Base-by-base conservation (phyloP, 92 coral and sea anemone species). In the Parazoanthus swiftii region DNA sequence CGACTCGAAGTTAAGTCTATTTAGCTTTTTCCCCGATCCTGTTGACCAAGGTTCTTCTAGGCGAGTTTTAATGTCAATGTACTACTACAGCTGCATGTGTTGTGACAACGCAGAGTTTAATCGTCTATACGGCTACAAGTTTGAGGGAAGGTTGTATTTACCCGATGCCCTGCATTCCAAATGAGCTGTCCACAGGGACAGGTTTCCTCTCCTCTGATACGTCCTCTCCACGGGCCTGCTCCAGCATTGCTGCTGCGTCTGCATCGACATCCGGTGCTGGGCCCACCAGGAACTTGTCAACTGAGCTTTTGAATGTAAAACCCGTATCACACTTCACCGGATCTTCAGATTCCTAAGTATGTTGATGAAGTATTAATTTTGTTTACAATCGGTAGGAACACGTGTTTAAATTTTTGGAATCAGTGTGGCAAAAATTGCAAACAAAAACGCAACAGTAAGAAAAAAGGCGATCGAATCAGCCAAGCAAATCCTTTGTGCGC, bases 231-330 rank as follows among this genome's bases (percentile, higher is more conserved):
- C 80, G 82, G n/a, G 91, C 98, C 91, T 93, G 92, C 58, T 93
- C 90, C 79, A 95, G 79, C 92, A 91, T 90, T 37, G 94, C 95
- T 65, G 86, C 96, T 15, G 98, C 87, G 54, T 95, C 98, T n/a
- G 89, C 93, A 15, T 76, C 91, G 8, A 91, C 86, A 76, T 93
- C 93, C 35, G 98, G 91, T 1, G 78, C 87, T 2, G 88, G 92
- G 38, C 96, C 94, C 87, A 86, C 89, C 89, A 93, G 90, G 86
- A 79, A 93, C 58, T 74, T 89, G 88, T 90, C 92, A 72, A 85
- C 77, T 25, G 94, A 73, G 43, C 89, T 58, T 35, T 88, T 39
- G 71, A 93, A 94, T 15, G 65, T 88, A 72, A 94, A 92, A 15
- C 97, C 97, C 50, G 81, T 66, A 63, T 94, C 93, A 35, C 15